Evolutionary conservation across 2,797 vertebrate genomes (phyloP).

Genomic region (Serranus cabrilla): DNA sequence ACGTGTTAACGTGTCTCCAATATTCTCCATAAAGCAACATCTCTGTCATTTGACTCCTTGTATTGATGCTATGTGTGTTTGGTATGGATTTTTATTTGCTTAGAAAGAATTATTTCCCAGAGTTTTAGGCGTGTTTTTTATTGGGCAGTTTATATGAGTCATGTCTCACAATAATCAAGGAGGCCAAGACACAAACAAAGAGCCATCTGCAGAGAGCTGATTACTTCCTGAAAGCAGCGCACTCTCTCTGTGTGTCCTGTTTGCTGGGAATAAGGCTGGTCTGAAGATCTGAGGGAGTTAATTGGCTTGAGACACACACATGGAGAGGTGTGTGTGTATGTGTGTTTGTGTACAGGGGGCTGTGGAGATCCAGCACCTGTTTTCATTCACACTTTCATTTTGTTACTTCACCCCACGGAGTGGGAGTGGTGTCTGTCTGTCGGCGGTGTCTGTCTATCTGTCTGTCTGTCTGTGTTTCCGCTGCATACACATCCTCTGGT

Average conservation of each 20-base stretch:
- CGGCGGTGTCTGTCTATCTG: too few relatives aligned
- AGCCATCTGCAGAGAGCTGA: slow-evolving; percentile 68
- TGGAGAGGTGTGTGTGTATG: neutral
- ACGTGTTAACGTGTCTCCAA: neutral
- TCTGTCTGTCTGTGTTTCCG: too few relatives aligned
- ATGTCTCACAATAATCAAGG: slow-evolving; percentile 59
- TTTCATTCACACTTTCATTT: slow-evolving; percentile 6
- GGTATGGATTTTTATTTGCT: slow-evolving; percentile 9
- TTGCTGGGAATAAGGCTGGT: slow-evolving; percentile 32
- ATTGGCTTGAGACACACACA: slow-evolving; percentile 57
- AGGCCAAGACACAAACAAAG: slow-evolving; percentile 60
- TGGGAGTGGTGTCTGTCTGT: too few relatives aligned
- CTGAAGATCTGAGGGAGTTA: slow-evolving; percentile 51
- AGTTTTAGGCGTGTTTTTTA: slow-evolving; percentile 50
- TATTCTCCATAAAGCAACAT: neutral
- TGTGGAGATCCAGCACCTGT: slow-evolving; percentile 43
- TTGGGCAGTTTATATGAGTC: slow-evolving; percentile 49
- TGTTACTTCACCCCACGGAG: too few relatives aligned
- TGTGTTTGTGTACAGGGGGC: neutral
- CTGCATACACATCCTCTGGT: too few relatives aligned
- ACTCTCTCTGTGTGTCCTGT: slow-evolving; percentile 25
- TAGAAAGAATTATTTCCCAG: slow-evolving; percentile 46
- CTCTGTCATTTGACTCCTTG: neutral
- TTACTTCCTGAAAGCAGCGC: slow-evolving; percentile 55
- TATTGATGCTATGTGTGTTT: neutral